Base-by-base conservation (phyloP, 1,140 invertebrate genomes). In the Eumeta japonica region DNA sequence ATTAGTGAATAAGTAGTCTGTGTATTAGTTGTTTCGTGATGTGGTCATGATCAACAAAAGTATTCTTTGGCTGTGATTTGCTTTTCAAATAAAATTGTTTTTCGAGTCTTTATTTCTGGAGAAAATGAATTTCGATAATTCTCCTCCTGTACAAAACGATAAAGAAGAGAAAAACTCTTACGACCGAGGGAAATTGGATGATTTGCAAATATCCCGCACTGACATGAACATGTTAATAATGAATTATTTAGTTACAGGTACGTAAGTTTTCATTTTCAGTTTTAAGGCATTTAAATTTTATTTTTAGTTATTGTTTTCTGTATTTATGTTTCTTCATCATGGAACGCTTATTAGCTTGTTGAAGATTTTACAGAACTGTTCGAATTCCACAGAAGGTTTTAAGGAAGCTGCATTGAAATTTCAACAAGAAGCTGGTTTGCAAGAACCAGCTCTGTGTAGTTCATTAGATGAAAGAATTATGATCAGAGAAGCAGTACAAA, bases 361-460 rank as follows among this genome's bases (percentile, higher is more conserved):
- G n/a, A n/a, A n/a, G n/a, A n/a, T n/a, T n/a, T n/a, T n/a, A n/a
- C n/a, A n/a, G n/a, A n/a, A n/a, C n/a, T n/a, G n/a, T n/a, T n/a
- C n/a, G n/a, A n/a, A n/a, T n/a, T n/a, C n/a, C 80, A 3, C 62
- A 95, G 94, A 97, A 65, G 94, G 94, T 5, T 97, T 97, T 55
- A 97, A 98, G 73, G 95, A 98, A 74, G 95, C 95, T 15, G 95
- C 95, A 0, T 89, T 98, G 57, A 97, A 95, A 68, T 98, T 98
- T 70, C 87, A 94, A 65, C 81, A 89, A 55, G 96, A 98, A 70
- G 93, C 94, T 9, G 93, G 93, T 7, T 81, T 97, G 1, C 84
- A 85, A 30, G 89, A 92, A 5, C 83, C 86, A 2, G 84, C 95
- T 10, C 89, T 98, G 46, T 79, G 96, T 17, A 90, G 88, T 57